Conservation (phyloP, 2,113 vertebrate genomes). For the Corvus cornix region DNA sequence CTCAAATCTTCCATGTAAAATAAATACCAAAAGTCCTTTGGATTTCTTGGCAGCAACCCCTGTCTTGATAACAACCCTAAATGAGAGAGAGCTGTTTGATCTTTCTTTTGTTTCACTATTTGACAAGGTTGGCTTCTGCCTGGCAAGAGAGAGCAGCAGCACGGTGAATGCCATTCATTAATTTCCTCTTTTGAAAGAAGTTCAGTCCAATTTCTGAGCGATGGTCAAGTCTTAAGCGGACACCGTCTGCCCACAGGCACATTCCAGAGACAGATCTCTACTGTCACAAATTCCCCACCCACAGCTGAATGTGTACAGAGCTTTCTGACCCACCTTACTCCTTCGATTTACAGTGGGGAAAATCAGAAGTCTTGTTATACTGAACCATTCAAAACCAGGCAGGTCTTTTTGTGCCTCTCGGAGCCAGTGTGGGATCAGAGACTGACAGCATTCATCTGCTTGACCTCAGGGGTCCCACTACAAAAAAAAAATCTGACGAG, state of each 20-base stretch:
- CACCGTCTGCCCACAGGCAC: not conserved
- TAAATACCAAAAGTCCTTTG: not conserved
- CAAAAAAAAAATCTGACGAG: not conserved
- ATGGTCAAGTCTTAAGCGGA: not conserved
- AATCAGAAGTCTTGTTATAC: fast-evolving
- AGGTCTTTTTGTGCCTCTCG: not conserved
- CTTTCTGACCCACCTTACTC: not conserved
- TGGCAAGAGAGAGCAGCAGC: not conserved
- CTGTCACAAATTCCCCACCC: not conserved
- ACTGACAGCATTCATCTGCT: not conserved
- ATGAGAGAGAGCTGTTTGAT: not conserved
- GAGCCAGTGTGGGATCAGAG: not conserved
- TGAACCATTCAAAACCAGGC: not conserved
- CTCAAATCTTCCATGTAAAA: not conserved
- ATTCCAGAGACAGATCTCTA: not conserved
- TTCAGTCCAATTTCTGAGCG: not conserved
- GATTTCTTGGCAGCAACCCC: not conserved
- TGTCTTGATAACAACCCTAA: not conserved
- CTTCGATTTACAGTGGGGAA: not conserved
- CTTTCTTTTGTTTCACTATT: not conserved
- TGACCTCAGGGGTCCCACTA: not conserved
- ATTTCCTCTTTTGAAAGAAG: not conserved
- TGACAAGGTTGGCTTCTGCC: not conserved
- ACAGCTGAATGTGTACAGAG: fast-evolving
- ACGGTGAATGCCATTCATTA: not conserved